Evolutionary conservation across 2,797 vertebrate genomes (phyloP), one percentile per base, ranked within the genome.

Genomic region (Chloroceryle inda): DNA sequence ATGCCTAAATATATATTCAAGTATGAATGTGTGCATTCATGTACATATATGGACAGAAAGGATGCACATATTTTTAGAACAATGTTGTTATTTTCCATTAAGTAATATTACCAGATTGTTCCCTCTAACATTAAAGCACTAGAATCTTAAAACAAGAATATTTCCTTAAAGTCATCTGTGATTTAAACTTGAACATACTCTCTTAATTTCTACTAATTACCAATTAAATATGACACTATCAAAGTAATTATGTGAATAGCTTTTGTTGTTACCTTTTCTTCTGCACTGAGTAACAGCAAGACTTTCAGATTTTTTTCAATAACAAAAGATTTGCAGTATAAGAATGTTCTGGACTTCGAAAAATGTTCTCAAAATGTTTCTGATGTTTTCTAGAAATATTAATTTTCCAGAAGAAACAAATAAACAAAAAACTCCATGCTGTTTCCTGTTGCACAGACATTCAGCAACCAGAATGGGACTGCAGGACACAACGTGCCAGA

Each of bases 401-500:
- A 0, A 18, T 85, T 69, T 68, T 19, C 18, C 40, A 35, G 23
- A 68, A 72, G 11, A 74, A 72, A 59, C 2, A 47, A 73, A 10
- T 2, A 42, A 84, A 72, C 4, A 49, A 64, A 66, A 56, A 72
- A 14, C 10, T 17, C 42, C 35, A 49, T 2, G 9, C 18, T 45
- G 8, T 72, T 58, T 75, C 49, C 27, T 75, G 20, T 42, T 47
- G 11, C 33, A 49, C 27, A 58, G n/a, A 49, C 22, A 37, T 31
- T 61, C 29, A 27, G 27, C 45, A 56, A 61, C 11, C 4, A 40
- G 40, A 78, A 82, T 13, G 17, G 18, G 33, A 50, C 19, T 15
- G 11, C 26, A 52, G 47, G 20, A 61, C 55, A 22, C 6, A 61
- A 33, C 0, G 0, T 42, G 27, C 7, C 52, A 78, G 24, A 49